A percentile compares a stretch with the other conserved stretches of the same genome.
These are phyloP conservation scores for Cassiopea andromeda DNA, from an alignment of 30 jellyfish, hydroid and myxozoan genomes.

Conservation along the genomic window DNA sequence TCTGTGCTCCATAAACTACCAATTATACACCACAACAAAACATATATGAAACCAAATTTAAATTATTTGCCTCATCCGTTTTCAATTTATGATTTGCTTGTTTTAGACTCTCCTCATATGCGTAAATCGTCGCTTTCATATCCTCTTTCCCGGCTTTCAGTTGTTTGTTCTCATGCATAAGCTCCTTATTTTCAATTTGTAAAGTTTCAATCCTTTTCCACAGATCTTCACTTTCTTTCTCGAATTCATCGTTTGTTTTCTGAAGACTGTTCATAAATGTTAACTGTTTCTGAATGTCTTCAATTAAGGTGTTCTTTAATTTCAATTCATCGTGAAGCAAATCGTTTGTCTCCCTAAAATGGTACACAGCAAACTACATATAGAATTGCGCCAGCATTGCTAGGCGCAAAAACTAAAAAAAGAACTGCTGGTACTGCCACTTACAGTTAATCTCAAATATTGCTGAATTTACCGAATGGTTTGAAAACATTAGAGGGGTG, in stretches of 20 bases:
- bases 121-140: background rate
- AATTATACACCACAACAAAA: too few relatives aligned
- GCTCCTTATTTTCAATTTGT: background rate
- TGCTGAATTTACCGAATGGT: too few relatives aligned
- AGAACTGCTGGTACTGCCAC: too few relatives aligned
- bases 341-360: constrained; percentile 37
- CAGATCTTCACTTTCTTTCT: constrained; percentile 35
- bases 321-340: constrained; percentile 17
- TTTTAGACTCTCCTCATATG: background rate
- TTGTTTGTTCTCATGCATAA: background rate
- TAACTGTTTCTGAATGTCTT: background rate
- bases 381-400: too few relatives aligned
- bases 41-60: background rate
- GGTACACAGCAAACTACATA: background rate
- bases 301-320: background rate
- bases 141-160: constrained; percentile 3
- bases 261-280: background rate
- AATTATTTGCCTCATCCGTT: background rate
- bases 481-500: too few relatives aligned
- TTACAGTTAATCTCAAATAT: too few relatives aligned
- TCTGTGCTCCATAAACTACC: too few relatives aligned
- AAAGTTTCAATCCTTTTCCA: constrained; percentile 15
- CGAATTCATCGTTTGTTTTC: constrained; percentile 17
- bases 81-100: background rate
- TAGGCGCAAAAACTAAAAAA: too few relatives aligned